Conservation (phyloP, 2,888 invertebrate species). For the Palloptera scutellata region DNA sequence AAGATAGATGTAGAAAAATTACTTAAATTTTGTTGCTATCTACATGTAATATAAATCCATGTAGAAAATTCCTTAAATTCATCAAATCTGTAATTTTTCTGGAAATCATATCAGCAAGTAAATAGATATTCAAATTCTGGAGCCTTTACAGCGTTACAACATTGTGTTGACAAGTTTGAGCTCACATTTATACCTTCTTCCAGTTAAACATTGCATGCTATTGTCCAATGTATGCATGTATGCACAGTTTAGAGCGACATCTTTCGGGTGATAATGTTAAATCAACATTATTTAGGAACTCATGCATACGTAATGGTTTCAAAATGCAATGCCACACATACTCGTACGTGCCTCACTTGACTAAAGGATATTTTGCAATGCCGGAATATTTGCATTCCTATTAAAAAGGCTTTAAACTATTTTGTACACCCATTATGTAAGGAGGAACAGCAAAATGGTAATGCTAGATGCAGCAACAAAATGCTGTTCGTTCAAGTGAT, state of each 20-base stretch:
- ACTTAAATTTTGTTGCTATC: no score
- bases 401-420: conserved; percentile 43
- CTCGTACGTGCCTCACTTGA: not conserved
- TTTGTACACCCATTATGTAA: conserved; percentile 16
- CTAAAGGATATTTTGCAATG: conserved; percentile 10
- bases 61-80: no score
- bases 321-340: not conserved
- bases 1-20: no score
- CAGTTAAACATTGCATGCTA: no score
- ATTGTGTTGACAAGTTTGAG: no score
- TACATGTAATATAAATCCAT: no score
- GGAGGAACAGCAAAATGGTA: conserved; percentile 22
- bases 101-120: no score
- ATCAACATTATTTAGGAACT: conserved; percentile 61
- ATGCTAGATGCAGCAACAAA: not conserved
- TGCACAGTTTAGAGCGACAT: conserved; percentile 9
- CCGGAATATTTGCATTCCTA: conserved; percentile 51
- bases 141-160: no score
- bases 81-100: no score
- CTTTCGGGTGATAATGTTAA: conserved; percentile 53
- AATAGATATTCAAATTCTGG: no score
- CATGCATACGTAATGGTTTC: conserved; percentile 59
- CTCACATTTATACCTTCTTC: not conserved
- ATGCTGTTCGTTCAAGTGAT: conserved; percentile 1
- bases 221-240: not conserved